Evolutionary conservation across 2,888 invertebrate genomes (phyloP), one percentile per base, ranked within the genome.

Genomic region (Acholoe squamosa): DNA sequence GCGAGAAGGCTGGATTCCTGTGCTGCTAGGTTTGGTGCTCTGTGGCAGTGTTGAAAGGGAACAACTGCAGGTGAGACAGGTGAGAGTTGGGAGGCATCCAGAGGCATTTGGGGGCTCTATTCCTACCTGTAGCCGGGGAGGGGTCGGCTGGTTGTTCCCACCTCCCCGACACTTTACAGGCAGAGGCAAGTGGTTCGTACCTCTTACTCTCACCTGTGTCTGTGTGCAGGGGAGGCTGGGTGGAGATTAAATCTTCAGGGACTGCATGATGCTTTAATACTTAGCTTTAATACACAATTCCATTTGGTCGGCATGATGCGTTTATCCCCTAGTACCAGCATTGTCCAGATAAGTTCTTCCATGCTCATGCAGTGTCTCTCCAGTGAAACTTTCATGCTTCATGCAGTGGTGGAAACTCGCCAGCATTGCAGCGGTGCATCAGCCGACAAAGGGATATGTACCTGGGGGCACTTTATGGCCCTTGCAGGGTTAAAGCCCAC

Each of bases 111-210:
- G n/a, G n/a, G n/a, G n/a, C 54, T 54, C 54, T 54, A 14, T 61
- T 3, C 61, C 61, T 61, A 61, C 61, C 19, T 61, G 61, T 19
- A 19, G 3, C 61, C 12, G 61, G 61, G 61, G 61, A 61, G 61
- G 61, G 19, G 61, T 43, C 61, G 61, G 61, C 61, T 61, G 61
- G 61, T n/a, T 1, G 3, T 61, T n/a, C 22, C 22, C 61, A 61
- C 61, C 61, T 61, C 61, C 5, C 61, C 19, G 61, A 61, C 61
- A 61, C 61, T 61, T 61, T 61, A 61, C 61, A 61, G 61, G 61
- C 61, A 61, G 61, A 7, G 61, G 19, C 71, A 71, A 71, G 71
- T 71, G 71, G 25, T 71, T 71, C 71, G 71, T 28, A 71, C 71
- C 71, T 28, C 28, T 28, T 28, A n/a, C 28, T 19, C 61, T 61